Conservation (phyloP, 1,140 invertebrate species). For the Tetragnatha versicolor region DNA sequence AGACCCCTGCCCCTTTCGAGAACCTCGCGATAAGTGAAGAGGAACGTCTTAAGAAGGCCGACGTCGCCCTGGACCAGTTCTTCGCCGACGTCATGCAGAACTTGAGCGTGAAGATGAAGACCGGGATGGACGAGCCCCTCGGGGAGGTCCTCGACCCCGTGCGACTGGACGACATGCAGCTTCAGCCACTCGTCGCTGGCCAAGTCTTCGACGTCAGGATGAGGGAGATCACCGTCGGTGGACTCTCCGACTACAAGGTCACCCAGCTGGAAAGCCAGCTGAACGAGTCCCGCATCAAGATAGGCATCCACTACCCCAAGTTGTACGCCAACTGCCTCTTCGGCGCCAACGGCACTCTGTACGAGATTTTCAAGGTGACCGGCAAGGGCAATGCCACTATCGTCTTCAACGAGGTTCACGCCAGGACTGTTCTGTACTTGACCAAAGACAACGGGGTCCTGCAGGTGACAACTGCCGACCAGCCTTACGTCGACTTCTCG, state of each 20-base stretch:
- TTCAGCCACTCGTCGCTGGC: slow-evolving; percentile 57
- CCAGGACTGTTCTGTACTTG: slow-evolving; percentile 57
- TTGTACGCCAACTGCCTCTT: slow-evolving; percentile 54
- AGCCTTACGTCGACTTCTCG: slow-evolving; percentile 58
- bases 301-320: slow-evolving; percentile 57
- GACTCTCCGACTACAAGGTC: slow-evolving; percentile 54
- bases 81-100: slow-evolving; percentile 29
- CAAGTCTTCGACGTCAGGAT: slow-evolving; percentile 57
- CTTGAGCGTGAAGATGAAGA: slow-evolving; percentile 38
- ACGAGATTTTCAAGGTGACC: slow-evolving; percentile 57
- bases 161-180: slow-evolving; percentile 46
- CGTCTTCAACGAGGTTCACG: slow-evolving; percentile 58
- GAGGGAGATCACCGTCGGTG: slow-evolving; percentile 52
- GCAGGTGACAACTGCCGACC: slow-evolving; percentile 53
- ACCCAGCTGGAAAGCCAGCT: slow-evolving; percentile 55
- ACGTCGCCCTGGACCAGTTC: slow-evolving; percentile 20
- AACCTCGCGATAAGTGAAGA: slow-evolving; percentile 24
- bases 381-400: slow-evolving; percentile 56
- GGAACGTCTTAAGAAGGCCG: slow-evolving; percentile 34
- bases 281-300: slow-evolving; percentile 54
- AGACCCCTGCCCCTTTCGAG: background rate
- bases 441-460: slow-evolving; percentile 53
- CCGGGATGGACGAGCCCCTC: slow-evolving; percentile 32
- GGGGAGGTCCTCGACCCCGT: slow-evolving; percentile 55
- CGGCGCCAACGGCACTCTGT: slow-evolving; percentile 56